These are phyloP conservation scores for Scaptomyza montana DNA, from an alignment of 1,140 invertebrate genomes.

Conservation along the genomic window DNA sequence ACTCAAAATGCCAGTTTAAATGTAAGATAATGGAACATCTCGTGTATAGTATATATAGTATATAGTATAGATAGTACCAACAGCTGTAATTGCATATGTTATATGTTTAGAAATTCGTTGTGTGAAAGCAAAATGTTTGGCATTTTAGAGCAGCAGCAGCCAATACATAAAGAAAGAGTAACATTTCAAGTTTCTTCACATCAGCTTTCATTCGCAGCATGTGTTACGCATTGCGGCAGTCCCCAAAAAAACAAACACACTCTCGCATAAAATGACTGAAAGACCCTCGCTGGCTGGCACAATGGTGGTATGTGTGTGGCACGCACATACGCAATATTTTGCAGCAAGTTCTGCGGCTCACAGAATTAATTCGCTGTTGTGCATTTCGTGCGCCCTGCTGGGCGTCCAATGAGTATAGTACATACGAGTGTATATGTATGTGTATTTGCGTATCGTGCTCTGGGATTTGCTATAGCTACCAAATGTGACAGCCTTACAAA, in stretches of 20 bases:
- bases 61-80: not conserved
- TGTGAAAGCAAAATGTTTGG: slow-evolving; percentile 9
- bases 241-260: slow-evolving; percentile 11
- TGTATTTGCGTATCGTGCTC: not conserved
- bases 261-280: too few relatives aligned
- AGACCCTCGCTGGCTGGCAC: too few relatives aligned
- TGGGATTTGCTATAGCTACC: slow-evolving; percentile 27
- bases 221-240: slow-evolving; percentile 56
- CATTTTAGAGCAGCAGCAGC: not conserved
- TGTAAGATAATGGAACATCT: not conserved
- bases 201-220: slow-evolving; percentile 53
- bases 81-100: slow-evolving; percentile 1
- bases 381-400: slow-evolving; percentile 40
- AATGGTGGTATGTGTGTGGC: slow-evolving; percentile 22
- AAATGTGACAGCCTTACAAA: slow-evolving; percentile 33
- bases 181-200: slow-evolving; percentile 11
- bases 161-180: not conserved
- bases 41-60: not conserved
- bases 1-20: not conserved
- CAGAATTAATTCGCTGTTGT: slow-evolving; percentile 65
- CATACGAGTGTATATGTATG: not conserved
- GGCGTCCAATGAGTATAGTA: not conserved
- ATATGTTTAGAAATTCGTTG: slow-evolving; percentile 6
- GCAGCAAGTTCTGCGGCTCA: slow-evolving; percentile 68
- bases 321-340: slow-evolving; percentile 75